Base-by-base conservation (phyloP, 2,113 vertebrate genomes). In the Willisornis vidua region DNA sequence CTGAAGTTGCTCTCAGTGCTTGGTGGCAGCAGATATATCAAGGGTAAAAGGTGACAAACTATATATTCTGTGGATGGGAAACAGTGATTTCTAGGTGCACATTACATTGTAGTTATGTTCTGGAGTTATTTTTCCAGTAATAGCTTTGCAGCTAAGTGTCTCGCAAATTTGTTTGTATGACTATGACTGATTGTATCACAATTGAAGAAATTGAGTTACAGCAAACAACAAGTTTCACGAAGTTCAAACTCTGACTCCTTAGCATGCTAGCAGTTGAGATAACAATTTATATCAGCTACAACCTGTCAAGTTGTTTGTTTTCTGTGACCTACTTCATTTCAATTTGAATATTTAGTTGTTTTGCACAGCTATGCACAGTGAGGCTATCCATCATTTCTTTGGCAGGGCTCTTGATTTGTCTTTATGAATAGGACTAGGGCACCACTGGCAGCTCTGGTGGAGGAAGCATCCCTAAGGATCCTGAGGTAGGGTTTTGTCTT, bases 241-340 rank as follows among this genome's bases (percentile, higher is more conserved):
- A 85, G 62, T 93, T 85, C 57, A 65, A 45, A 10, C 45, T 54
- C 70, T 73, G 62, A 68, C 37, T 94, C 49, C 79, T 85, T 26
- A 84, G 51, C 51, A 28, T 70, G 55, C 71, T 83, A 57, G 67
- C 1, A 4, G 28, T 73, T 76, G 71, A 92, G 31, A 58, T 76
- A 80, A 51, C 25, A 76, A 20, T 86, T 85, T 89, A 26, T 81
- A 62, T 84, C 59, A 88, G n/a, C 55, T 65, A 55, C 29, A 28
- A 67, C 33, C 79, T 94, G 76, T 83, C 85, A 80, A 62, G 17
- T 9, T 79, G 46, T 93, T 95, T 93, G 41, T 80, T 93, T 88
- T 89, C 85, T 74, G 46, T 95, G 85, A 90, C 94, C 92, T 84
- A 80, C 75, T 89, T 95, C 1, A 63, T 90, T 88, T 90, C 39